A percentile compares a stretch with the other conserved stretches of the same genome.
Conservation (phyloP, 2,113 vertebrate genomes). For the Genyomyrus donnyi region DNA sequence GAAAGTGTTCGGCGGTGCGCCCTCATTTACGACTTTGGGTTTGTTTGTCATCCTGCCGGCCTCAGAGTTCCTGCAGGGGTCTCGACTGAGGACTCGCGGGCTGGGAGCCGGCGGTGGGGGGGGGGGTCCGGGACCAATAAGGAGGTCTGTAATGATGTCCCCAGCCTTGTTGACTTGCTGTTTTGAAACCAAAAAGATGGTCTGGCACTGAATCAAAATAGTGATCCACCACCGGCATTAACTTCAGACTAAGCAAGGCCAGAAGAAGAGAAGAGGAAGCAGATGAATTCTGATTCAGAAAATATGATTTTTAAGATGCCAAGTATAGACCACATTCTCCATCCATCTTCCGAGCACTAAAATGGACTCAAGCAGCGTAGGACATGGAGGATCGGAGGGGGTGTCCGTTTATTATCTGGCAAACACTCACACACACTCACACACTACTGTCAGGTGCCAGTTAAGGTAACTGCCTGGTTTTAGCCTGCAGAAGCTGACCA, state of each 20-base stretch:
- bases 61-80: slow-evolving; percentile 5
- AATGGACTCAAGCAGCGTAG: background rate
- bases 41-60: background rate
- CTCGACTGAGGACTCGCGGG: background rate
- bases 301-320: too few species aligned
- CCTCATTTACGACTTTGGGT: slow-evolving; percentile 12
- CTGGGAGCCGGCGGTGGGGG: background rate
- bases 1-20: background rate
- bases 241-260: background rate
- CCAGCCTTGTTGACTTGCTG: background rate
- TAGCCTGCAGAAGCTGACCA: background rate
- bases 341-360: background rate
- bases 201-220: background rate
- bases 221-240: background rate
- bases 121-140: background rate
- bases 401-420: background rate
- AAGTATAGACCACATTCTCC: background rate
- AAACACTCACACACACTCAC: background rate
- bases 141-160: slow-evolving; percentile 13
- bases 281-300: background rate
- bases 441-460: background rate
- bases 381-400: background rate
- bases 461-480: background rate
- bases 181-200: slow-evolving; percentile 5
- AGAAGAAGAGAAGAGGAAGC: background rate